Base-by-base conservation (phyloP, 1,140 invertebrate genomes). In the Hylaeus anthracinus region DNA sequence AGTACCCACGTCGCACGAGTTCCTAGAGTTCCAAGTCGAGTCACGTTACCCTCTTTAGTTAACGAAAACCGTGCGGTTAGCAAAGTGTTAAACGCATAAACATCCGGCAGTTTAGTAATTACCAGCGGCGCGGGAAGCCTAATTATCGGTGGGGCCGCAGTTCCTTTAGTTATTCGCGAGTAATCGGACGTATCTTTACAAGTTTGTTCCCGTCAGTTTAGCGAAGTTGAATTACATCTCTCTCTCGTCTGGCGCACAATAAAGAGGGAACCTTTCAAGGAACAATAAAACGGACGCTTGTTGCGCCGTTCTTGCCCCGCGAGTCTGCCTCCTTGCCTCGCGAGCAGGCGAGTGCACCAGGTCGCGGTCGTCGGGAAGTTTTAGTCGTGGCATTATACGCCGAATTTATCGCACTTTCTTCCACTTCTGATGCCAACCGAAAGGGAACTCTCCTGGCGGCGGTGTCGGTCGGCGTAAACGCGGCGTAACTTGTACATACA, bases 341-440 rank as follows among this genome's bases (percentile, higher is more conserved):
- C 58, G 51, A 9, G 70, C 81, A 60, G 61, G 10, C 9, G 71
- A 55, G 70, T 60, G 71, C 56, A 56, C 26, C 71, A 67, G 67
- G 64, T 77, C 73, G 67, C 15, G 48, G 70, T 60, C 45, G 61
- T 67, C 56, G 69, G 63, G n/a, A 79, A 84, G 61, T 86, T 89
- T 86, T 74, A 72, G 69, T 55, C 56, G 72, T 45, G 72, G 75
- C 76, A 84, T 88, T 85, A 88, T 84, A 86, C 77, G 78, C 67
- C 76, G 75, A 86, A 89, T 89, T 89, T 90, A 89, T 88, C 76
- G 82, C 88, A 89, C 88, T 90, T 90, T 90, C 89, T 89, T 89
- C 78, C 80, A 85, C 73, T 89, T 83, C 48, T 81, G 83, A 89
- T 90, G 88, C 86, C 86, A 90, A 90, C 86, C 77, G 83, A 89